Conservation (phyloP, 2,797 vertebrate genomes). For the Glossophaga mutica region DNA sequence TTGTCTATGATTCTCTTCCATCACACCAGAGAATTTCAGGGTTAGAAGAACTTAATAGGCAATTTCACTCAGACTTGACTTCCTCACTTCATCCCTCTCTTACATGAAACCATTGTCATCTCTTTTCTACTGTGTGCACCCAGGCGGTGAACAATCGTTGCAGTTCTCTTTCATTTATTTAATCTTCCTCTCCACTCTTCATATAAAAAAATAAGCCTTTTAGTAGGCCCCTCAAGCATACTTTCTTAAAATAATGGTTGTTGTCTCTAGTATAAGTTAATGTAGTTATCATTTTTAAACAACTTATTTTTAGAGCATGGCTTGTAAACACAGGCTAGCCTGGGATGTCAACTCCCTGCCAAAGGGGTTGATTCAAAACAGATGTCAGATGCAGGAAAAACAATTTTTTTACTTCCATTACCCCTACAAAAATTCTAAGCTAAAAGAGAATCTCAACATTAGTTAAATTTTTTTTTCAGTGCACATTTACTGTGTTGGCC, state of each 20-base stretch:
- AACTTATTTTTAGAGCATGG: background rate
- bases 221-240: background rate
- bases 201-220: background rate
- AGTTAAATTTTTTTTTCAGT: background rate
- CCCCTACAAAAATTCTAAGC: background rate
- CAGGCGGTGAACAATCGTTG: background rate
- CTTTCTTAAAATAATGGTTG: background rate
- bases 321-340: constrained; percentile 21
- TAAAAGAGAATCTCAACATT: background rate
- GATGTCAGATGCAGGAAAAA: background rate
- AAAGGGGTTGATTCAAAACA: background rate
- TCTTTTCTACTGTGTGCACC: background rate
- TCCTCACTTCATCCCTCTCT: background rate
- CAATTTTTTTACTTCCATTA: background rate
- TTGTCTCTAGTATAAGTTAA: background rate
- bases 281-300: background rate
- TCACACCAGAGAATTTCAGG: background rate
- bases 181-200: background rate
- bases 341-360: background rate
- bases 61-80: background rate
- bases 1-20: background rate
- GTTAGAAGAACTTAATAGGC: background rate
- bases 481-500: background rate
- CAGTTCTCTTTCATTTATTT: background rate
- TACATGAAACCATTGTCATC: background rate